These are phyloP conservation scores for Plusia festucae DNA, from an alignment of 2,888 invertebrate genomes.

Conservation along the genomic window DNA sequence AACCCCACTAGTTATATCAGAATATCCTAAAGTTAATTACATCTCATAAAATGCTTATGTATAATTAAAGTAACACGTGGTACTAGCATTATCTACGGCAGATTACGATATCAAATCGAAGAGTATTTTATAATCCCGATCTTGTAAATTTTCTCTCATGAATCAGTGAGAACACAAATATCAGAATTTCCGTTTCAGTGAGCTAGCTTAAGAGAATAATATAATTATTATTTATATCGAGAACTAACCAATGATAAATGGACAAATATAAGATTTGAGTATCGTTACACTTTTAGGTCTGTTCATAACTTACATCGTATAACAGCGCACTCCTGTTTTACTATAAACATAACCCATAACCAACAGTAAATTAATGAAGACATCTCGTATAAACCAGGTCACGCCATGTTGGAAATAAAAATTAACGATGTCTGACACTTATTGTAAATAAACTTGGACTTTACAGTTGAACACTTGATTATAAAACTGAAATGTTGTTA, in stretches of 20 bases:
- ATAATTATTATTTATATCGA: no score
- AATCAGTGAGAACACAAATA: no score
- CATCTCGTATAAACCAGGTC: constrained; percentile 30
- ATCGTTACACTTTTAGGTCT: neutral
- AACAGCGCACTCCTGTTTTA: constrained; percentile 33
- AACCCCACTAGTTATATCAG: no score
- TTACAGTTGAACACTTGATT: constrained; percentile 16
- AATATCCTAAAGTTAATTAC: no score
- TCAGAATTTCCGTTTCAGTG: no score
- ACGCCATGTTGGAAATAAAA: constrained; percentile 36
- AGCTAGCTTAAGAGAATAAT: neutral
- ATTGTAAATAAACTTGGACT: constrained; percentile 9
- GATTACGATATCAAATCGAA: no score
- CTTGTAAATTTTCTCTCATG: no score
- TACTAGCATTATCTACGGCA: no score
- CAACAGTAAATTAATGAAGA: constrained; percentile 22
- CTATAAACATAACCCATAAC: constrained; percentile 20
- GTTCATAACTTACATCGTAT: constrained; percentile 39
- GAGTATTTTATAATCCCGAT: no score
- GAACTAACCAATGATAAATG: neutral
- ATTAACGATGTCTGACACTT: constrained; percentile 11
- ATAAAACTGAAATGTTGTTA: constrained; percentile 26
- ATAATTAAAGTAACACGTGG: no score
- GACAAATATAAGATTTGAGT: neutral
- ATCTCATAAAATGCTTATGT: no score